Percentiles rank a stretch among this genome's conserved stretches.
These are phyloP conservation scores for Carapus acus DNA, from an alignment of 2,797 vertebrate genomes.

Conservation along the genomic window DNA sequence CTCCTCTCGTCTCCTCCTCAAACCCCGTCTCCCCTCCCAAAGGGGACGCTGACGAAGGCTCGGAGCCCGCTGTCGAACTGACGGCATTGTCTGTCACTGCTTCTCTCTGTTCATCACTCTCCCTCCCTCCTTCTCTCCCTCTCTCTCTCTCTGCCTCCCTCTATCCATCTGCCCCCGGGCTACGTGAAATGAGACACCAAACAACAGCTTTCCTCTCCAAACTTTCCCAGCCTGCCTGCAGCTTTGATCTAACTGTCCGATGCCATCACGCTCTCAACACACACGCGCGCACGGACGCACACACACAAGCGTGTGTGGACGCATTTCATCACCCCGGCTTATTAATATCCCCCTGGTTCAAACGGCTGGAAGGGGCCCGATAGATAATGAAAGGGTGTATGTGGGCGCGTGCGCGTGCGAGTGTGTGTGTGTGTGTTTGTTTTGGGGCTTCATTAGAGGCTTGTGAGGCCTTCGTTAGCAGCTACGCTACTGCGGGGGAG, in stretches of 20 bases:
- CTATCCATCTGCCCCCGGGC: slow-evolving; percentile 70
- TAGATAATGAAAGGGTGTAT: slow-evolving; percentile 47
- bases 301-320: slow-evolving; percentile 14
- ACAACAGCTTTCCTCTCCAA: slow-evolving; percentile 80
- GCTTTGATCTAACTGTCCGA: slow-evolving; percentile 77
- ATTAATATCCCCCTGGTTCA: slow-evolving; percentile 60
- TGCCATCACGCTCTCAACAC: slow-evolving; percentile 67
- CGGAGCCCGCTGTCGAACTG: slow-evolving; percentile 59
- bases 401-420: too few species aligned
- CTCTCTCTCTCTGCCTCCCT: slow-evolving; percentile 40
- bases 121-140: slow-evolving; percentile 14
- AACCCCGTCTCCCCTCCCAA: slow-evolving; percentile 58
- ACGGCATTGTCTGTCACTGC: slow-evolving; percentile 71
- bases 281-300: slow-evolving; percentile 22
- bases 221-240: slow-evolving; percentile 76
- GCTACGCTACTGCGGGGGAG: slow-evolving; percentile 45
- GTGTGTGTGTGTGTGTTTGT: slow-evolving; percentile 42
- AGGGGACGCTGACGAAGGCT: slow-evolving; percentile 71
- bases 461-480: slow-evolving; percentile 52
- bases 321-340: slow-evolving; percentile 62
- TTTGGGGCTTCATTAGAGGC: slow-evolving; percentile 61
- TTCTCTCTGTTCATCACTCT: slow-evolving; percentile 36
- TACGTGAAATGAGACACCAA: slow-evolving; percentile 77
- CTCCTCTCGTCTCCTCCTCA: slow-evolving; percentile 56
- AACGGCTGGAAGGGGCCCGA: slow-evolving; percentile 44